Base-by-base conservation (phyloP, 2,888 invertebrate genomes). In the Cremastinae sp. region DNA sequence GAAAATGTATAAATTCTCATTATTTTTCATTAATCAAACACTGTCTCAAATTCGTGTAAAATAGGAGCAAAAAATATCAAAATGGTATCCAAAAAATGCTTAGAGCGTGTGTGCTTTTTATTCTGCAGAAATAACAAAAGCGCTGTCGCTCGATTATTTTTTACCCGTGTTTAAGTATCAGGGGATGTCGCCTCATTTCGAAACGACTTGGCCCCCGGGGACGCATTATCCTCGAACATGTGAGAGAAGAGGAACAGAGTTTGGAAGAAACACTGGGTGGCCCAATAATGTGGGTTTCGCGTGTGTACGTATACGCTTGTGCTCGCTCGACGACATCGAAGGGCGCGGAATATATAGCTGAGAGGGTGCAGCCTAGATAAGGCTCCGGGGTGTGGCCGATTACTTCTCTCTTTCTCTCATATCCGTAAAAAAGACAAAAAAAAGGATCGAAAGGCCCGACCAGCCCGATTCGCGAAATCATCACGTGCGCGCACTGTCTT, bases 321-420 rank as follows among this genome's bases (percentile, higher is more conserved):
- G 5, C 53, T 14, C 53, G 18, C 47, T 54, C 34, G 43, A 16
- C 14, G 64, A 62, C 22, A 16, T 72, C 45, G 65, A 79, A 78
- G 74, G 72, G 64, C 64, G 78, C 65, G 73, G 74, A 64, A 75
- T n/a, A n/a, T n/a, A n/a, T 74, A 62, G 34, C 53, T 56, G 47
- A 74, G 81, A 84, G 87, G 86, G 85, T 85, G 86, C 84, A 86
- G 86, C 84, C 82, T 75, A 81, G 85, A 86, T 86, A 86, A 85
- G 80, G 74, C 69, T 61, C 51, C 77, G 77, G 84, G 87, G 87
- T 81, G 87, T 82, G 87, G 86, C 82, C 82, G 82, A 85, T 85
- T 82, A 80, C 70, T 58, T 53, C 58, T 59, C 69, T 56, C 53
- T 61, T 16, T 41, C 65, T 66, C 43, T 9, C 12, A 22, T 12